A percentile compares a stretch with the other conserved stretches of the same genome.
These are phyloP conservation scores for Zaprionus obscuricornis DNA, from an alignment of 2,888 invertebrate genomes.

Conservation along the genomic window DNA sequence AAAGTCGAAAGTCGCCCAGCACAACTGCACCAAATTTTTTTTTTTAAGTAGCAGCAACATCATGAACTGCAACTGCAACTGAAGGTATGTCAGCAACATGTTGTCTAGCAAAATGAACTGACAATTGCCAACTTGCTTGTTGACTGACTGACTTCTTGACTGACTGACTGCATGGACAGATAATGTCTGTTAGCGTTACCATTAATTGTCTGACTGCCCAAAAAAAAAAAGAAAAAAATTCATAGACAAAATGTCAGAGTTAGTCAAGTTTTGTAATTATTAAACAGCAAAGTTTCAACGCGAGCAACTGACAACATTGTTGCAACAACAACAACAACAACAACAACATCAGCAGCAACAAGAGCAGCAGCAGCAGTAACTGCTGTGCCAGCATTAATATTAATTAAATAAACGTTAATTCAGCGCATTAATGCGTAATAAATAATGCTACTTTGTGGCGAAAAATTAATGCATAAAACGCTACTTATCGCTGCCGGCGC, in stretches of 20 bases:
- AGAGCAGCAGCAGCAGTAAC: not conserved
- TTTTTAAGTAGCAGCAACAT: conserved; percentile 54
- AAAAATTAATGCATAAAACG: conserved; percentile 77
- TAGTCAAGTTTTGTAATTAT: no score
- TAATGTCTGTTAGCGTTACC: conserved; percentile 60
- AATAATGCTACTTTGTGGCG: conserved; percentile 74
- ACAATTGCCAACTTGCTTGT: conserved; percentile 37
- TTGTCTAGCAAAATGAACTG: conserved; percentile 56
- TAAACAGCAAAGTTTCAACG: conserved; percentile 8
- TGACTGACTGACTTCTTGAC: conserved; percentile 38
- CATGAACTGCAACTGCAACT: not conserved
- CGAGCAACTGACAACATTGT: conserved; percentile 37
- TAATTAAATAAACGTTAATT: conserved; percentile 80
- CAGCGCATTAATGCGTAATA: conserved; percentile 78
- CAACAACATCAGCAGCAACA: conserved; percentile 7
- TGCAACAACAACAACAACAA: conserved; percentile 22
- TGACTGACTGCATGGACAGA: conserved; percentile 53
- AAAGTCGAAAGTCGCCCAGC: conserved; percentile 25
- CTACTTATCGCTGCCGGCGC: conserved; percentile 72
- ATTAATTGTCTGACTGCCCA: conserved; percentile 59
- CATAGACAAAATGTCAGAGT: conserved; percentile 56
- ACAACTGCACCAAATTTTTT: conserved; percentile 55
- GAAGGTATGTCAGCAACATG: conserved; percentile 59
- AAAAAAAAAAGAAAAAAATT: no score
- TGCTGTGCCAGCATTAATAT: conserved; percentile 66